Conservation (phyloP, 2,888 invertebrate genomes). For the Pomacea canaliculata region DNA sequence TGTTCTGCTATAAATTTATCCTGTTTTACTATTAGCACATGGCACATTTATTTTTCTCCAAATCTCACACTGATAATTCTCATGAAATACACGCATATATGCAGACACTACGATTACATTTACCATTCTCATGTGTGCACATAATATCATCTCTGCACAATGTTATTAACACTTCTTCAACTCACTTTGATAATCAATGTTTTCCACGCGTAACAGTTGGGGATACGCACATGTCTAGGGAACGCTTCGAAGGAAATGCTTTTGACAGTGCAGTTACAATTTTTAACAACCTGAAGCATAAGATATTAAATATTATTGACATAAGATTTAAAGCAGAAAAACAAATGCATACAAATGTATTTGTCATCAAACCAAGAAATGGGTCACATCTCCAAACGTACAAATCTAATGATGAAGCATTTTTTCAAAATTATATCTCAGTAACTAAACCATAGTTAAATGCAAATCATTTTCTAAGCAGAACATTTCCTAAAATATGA, state of each 20-base stretch:
- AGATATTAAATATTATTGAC: neutral
- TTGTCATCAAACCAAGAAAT: too few relatives aligned
- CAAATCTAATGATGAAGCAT: too few relatives aligned
- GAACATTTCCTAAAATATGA: too few relatives aligned
- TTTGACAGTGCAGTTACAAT: constrained; percentile 24
- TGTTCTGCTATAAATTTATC: too few relatives aligned
- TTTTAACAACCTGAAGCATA: constrained; percentile 12
- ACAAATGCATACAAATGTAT: too few relatives aligned
- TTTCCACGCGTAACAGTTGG: constrained; percentile 25
- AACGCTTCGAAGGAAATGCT: neutral
- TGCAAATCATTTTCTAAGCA: too few relatives aligned
- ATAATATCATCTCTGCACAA: neutral
- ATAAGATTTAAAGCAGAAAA: too few relatives aligned
- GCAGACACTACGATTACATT: neutral
- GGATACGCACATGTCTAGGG: constrained; percentile 9
- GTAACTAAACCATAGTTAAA: too few relatives aligned
- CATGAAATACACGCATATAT: neutral
- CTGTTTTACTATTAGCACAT: too few relatives aligned
- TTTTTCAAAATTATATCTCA: too few relatives aligned
- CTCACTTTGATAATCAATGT: constrained; percentile 14
- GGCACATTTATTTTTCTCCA: too few relatives aligned
- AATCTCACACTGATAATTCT: neutral
- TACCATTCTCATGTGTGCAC: neutral
- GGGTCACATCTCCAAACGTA: too few relatives aligned
- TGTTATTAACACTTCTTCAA: neutral